Base-by-base conservation (phyloP, 1,140 invertebrate genomes). In the Ceratina japonica region DNA sequence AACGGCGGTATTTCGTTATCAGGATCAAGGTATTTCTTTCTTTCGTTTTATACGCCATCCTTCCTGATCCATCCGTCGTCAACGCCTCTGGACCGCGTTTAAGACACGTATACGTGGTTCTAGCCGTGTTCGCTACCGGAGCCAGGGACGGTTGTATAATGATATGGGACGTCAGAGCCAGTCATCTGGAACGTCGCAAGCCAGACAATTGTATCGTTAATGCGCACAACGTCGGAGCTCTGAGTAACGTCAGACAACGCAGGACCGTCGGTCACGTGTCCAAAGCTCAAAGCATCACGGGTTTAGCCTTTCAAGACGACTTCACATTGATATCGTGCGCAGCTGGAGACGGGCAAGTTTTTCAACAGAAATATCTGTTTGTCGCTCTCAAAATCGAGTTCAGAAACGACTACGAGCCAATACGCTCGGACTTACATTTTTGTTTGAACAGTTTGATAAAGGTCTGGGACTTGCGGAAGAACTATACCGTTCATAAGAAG, bases 381-480 rank as follows among this genome's bases (percentile, higher is more conserved):
- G 16, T 44, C 20, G 24, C 4, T 22, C 18, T n/a, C n/a, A n/a
- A 3, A 3, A 56, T 31, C n/a, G n/a, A n/a, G n/a, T n/a, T n/a
- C n/a, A 31, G 27, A 31, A 31, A 31, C 27, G 1, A 31, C 27
- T 31, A 31, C 27, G 27, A 31, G 27, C 27, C 27, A 31, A 31
- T 1, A 31, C 27, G n/a, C n/a, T n/a, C n/a, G n/a, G n/a, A 31
- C 27, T 31, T 31, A 31, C 27, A 31, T 31, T 31, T 4, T 31
- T 4, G 27, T 2, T 31, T n/a, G n/a, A 31, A 62, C 8, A 94
- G 94, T 1, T 92, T 95, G 58, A 96, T 98, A 12, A 97, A 98
- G 91, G 94, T 97, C 2, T 98, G 97, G 97, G 97, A 98, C 92
- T 86, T 97, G 16, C 90, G 97, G 44, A 96, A 97, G 87, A 96